Evolutionary conservation across 2,113 vertebrate genomes (phyloP).

Genomic region (Ciconia boyciana): DNA sequence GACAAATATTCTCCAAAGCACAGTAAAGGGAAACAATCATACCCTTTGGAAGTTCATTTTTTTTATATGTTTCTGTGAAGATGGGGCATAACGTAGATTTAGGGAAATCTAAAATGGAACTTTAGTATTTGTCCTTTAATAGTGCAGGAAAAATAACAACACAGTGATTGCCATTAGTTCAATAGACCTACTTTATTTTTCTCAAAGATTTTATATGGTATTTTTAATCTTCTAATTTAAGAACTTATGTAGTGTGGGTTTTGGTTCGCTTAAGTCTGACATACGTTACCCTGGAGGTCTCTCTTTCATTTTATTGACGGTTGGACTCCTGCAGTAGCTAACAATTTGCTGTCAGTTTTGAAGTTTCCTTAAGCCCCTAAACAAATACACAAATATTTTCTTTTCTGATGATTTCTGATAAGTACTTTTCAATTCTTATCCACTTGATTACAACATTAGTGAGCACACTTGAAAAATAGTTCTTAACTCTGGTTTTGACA

Average conservation of each 20-base stretch:
- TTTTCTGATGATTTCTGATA: background rate
- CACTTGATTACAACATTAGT: background rate
- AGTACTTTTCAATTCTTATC: background rate
- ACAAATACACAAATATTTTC: background rate
- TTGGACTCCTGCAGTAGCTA: background rate
- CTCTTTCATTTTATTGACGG: background rate
- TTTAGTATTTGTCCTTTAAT: background rate
- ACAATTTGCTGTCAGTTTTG: background rate
- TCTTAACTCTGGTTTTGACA: background rate
- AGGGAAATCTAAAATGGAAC: background rate
- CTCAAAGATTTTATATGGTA: background rate
- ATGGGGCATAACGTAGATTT: background rate
- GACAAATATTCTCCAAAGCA: background rate
- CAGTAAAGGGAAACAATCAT: background rate
- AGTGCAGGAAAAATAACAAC: background rate
- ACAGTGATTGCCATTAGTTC: background rate
- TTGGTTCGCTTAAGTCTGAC: background rate
- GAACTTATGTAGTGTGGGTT: background rate
- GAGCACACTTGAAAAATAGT: background rate
- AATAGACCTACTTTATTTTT: background rate
- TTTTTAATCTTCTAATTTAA: background rate
- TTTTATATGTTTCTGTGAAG: background rate
- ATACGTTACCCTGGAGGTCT: background rate
- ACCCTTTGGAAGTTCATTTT: accelerated
- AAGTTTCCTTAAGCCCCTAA: background rate